Conservation (phyloP, 2,888 invertebrate species). For the Idaea dimidiata region DNA sequence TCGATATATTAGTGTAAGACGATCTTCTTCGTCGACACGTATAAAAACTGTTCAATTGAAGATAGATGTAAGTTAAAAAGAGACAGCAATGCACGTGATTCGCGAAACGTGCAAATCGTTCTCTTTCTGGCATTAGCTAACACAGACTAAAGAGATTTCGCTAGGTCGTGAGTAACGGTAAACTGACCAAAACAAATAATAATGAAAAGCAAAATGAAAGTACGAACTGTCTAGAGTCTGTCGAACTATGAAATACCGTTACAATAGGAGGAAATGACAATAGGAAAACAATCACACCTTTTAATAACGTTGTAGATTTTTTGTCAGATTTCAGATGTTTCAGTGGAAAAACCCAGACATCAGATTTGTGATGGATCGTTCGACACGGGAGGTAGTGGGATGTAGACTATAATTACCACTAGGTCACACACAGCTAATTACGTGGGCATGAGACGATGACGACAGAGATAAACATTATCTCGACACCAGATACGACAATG, state of each 20-base stretch:
- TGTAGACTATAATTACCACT: conserved; percentile 47
- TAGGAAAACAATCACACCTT: not conserved
- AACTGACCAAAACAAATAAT: conserved; percentile 56
- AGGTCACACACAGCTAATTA: conserved; percentile 44
- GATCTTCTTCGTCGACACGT: conserved; percentile 31
- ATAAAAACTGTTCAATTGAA: conserved; percentile 66
- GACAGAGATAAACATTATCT: conserved; percentile 24
- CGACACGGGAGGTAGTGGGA: conserved; percentile 29
- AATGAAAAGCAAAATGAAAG: conserved; percentile 63
- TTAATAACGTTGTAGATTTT: not conserved
- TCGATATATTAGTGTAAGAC: conserved; percentile 51
- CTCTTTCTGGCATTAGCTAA: conserved; percentile 50
- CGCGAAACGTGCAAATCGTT: conserved; percentile 42
- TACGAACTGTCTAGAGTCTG: conserved; percentile 23
- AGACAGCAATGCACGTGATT: conserved; percentile 29
- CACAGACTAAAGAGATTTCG: conserved; percentile 29
- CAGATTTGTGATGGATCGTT: conserved; percentile 19
- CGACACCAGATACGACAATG: conserved; percentile 20
- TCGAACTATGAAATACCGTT: conserved; percentile 44
- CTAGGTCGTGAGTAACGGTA: conserved; percentile 54
- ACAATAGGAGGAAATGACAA: conserved; percentile 13
- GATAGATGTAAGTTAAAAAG: conserved; percentile 41
- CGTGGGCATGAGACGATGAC: conserved; percentile 20
- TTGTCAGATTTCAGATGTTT: conserved; percentile 10
- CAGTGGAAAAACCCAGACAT: conserved; percentile 33